Evolutionary conservation across 2,888 invertebrate species (phyloP).

Genomic region (Hyposoter dolosus): DNA sequence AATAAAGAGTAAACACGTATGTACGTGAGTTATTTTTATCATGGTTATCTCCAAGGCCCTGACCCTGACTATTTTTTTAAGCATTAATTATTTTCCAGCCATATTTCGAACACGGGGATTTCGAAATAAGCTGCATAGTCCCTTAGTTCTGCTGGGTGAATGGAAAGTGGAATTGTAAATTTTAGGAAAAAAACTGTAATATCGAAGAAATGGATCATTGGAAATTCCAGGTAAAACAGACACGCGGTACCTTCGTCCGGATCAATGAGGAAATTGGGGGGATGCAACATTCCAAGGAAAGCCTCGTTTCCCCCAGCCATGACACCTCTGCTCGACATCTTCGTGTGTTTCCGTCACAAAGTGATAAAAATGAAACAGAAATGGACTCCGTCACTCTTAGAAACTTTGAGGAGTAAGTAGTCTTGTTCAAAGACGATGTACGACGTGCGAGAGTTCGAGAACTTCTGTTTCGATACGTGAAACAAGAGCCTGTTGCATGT

Average conservation of each 20-base stretch:
- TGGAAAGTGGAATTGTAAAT: too few relatives aligned
- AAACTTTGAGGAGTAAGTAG: background rate
- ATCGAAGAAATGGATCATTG: background rate
- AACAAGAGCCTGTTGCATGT: conserved; percentile 21
- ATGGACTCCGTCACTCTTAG: background rate
- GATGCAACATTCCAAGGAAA: conserved; percentile 76
- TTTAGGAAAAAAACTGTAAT: too few relatives aligned
- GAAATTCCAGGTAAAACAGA: background rate
- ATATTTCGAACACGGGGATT: too few relatives aligned
- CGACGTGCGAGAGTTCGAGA: conserved; percentile 31
- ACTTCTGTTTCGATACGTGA: conserved; percentile 25
- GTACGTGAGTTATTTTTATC: too few relatives aligned
- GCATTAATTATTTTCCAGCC: too few relatives aligned
- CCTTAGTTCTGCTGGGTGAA: too few relatives aligned
- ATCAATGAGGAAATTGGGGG: conserved; percentile 79
- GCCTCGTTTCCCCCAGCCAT: conserved; percentile 75
- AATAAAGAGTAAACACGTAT: too few relatives aligned
- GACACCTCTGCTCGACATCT: conserved; percentile 82
- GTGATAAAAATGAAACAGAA: background rate
- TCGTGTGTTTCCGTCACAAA: conserved; percentile 20
- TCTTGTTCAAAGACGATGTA: conserved; percentile 4
- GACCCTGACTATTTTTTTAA: too few relatives aligned
- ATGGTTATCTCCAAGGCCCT: too few relatives aligned
- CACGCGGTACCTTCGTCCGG: conserved; percentile 78
- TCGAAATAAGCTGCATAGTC: too few relatives aligned